Evolutionary conservation across 2,888 invertebrate species (phyloP), one percentile per base, ranked within the genome.

Genomic region (Dromius quadrimaculatus): DNA sequence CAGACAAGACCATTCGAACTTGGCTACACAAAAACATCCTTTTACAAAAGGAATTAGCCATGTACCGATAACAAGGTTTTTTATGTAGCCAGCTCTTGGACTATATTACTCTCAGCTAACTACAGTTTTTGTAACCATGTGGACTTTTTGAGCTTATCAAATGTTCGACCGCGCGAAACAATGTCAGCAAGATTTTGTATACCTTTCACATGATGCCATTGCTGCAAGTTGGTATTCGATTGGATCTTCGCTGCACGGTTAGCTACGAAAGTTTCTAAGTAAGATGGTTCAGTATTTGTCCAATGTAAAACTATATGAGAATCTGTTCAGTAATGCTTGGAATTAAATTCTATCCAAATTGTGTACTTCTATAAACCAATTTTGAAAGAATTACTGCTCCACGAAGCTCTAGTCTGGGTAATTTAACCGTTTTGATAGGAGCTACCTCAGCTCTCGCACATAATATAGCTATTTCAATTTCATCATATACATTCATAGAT

Each of bases 221-320:
- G 11, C 1, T 38, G 22, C 9, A 6, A 19, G 50, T 64, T 54
- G n/a, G 72, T 50, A 38, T 41, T 28, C n/a, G 43, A 5, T 36
- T 71, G 50, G 22, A 72, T 72, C 59, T 75, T 62, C 5, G 73
- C 23, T 1, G 74, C 72, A 15, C 76, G 28, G 64, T 75, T 75
- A 5, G 72, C 65, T 0, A 76, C 76, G 54, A 76, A 76, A 0
- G 73, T 74, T 71, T 73, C 74, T 75, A 75, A 74, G 1, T 47
- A 17, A 11, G 17, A 20, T 32, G 75, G 73, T 11, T 62, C 45
- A n/a, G 71, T 38, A 4, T 45, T 43, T 11, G 77, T 62, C 77
- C 78, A 79, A 38, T 72, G 71, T 1, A 79, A 69, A 1, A 75
- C 76, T 8, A 79, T 75, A 23, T 73, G 75, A 0, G 77, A 78